A percentile compares a stretch with the other conserved stretches of the same genome.
Conservation (phyloP, 53 echinoderm and acorn worm genomes). For the Astropecten irregularis region DNA sequence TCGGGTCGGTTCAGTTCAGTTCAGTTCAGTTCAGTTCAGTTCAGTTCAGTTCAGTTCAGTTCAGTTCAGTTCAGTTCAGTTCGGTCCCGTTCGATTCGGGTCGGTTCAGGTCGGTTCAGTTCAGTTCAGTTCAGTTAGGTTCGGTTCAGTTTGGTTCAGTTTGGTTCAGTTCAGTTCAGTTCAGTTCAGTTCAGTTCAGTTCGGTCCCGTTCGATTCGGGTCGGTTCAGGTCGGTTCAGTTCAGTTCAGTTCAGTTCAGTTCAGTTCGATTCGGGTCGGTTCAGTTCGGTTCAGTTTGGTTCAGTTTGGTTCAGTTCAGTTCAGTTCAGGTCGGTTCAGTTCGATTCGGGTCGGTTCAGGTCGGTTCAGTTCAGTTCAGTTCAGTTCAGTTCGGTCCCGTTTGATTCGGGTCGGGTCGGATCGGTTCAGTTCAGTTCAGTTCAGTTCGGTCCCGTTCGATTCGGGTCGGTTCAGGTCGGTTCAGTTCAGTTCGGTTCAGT, state of each 20-base stretch:
- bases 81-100: neutral
- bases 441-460: neutral
- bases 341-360: too few species aligned
- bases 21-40: neutral
- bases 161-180: constrained; percentile 10
- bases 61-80: neutral
- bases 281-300: too few species aligned
- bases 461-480: neutral
- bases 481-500: neutral
- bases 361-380: neutral
- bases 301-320: too few species aligned
- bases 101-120: neutral
- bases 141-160: neutral
- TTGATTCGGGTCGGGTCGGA: neutral
- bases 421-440: neutral
- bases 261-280: too few species aligned
- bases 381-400: neutral
- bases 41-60: neutral
- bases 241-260: too few species aligned
- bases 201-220: too few species aligned
- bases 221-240: too few species aligned
- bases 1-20: neutral
- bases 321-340: too few species aligned
- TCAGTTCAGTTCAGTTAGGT: constrained; percentile 3
- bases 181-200: neutral